Conservation (phyloP, 2,113 vertebrate species). For the Arizona elegans region DNA sequence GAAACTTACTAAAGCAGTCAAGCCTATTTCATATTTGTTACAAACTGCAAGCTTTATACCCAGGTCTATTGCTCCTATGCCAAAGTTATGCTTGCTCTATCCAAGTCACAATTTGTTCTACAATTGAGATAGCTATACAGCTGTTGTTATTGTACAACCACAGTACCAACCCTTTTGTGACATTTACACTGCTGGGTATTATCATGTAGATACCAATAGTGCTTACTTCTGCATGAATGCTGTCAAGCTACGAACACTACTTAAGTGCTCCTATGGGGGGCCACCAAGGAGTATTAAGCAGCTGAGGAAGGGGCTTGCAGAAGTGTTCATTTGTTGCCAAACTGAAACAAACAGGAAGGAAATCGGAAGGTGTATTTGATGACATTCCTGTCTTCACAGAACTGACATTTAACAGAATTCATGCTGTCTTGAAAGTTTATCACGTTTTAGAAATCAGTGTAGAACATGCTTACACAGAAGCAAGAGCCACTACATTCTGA, state of each 20-base stretch:
- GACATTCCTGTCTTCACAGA: not conserved
- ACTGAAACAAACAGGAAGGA: constrained; percentile 44
- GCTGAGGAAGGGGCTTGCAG: not conserved
- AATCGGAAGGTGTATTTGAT: not conserved
- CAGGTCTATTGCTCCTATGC: not conserved
- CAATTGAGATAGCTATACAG: not conserved
- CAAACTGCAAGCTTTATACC: not conserved
- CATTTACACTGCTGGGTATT: not conserved
- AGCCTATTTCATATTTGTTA: not conserved
- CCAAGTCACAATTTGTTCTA: not conserved
- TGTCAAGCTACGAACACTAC: not conserved
- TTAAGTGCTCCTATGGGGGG: not conserved
- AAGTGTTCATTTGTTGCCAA: not conserved
- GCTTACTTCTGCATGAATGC: not conserved
- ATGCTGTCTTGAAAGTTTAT: not conserved
- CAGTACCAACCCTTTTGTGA: not conserved
- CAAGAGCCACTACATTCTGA: not conserved
- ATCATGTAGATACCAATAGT: not conserved
- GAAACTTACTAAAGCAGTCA: not conserved
- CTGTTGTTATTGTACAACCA: not conserved
- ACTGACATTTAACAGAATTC: not conserved
- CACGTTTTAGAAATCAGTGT: not conserved
- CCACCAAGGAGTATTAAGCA: not conserved
- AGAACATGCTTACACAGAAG: not conserved
- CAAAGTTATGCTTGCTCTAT: not conserved